Evolutionary conservation across 2,888 invertebrate species (phyloP).

Genomic region (Minunthozetes semirufus): DNA sequence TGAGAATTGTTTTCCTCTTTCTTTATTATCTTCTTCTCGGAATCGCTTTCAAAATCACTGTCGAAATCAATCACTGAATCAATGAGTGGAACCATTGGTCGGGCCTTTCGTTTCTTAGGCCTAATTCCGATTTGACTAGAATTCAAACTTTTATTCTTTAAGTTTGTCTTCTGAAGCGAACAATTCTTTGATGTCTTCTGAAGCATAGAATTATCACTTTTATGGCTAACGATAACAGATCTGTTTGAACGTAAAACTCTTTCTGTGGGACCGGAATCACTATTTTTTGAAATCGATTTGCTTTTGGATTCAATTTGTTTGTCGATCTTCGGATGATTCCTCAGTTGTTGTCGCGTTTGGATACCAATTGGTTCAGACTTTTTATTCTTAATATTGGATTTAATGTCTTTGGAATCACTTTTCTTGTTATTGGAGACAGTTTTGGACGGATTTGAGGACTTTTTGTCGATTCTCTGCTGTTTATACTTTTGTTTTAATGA

Average conservation of each 20-base stretch:
- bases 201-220: background rate
- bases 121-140: slow-evolving; percentile 27
- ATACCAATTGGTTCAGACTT: background rate
- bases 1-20: background rate
- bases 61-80: slow-evolving; percentile 22
- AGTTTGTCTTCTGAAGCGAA: background rate
- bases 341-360: slow-evolving; percentile 22
- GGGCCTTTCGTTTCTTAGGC: slow-evolving; percentile 12
- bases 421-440: background rate
- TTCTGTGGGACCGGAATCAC: background rate
- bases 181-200: background rate
- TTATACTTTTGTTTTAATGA: slow-evolving; percentile 58
- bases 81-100: slow-evolving; percentile 12
- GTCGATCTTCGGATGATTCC: background rate
- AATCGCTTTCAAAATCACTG: slow-evolving; percentile 23
- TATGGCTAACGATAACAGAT: background rate
- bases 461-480: slow-evolving; percentile 57
- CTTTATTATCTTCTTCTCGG: background rate
- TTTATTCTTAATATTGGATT: slow-evolving; percentile 17
- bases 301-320: background rate
- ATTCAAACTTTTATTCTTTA: slow-evolving; percentile 14
- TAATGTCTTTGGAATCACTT: slow-evolving; percentile 13
- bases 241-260: background rate
- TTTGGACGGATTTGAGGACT: slow-evolving; percentile 42
- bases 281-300: background rate